Percentiles rank a stretch among this genome's conserved stretches.
Conservation (phyloP, 2,113 vertebrate genomes). For the Chaenocephalus aceratus region DNA sequence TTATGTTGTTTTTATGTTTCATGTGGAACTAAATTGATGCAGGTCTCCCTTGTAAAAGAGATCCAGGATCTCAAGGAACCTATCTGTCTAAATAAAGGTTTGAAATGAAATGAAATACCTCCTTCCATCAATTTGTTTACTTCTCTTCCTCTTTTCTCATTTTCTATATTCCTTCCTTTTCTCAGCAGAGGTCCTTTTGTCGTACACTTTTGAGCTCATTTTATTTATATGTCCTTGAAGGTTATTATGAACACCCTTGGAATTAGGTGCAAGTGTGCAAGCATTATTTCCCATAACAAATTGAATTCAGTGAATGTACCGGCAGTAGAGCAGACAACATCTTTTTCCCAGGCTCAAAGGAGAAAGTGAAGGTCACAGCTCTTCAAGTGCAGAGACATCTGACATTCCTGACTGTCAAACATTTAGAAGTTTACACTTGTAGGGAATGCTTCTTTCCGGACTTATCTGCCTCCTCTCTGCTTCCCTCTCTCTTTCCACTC, state of each 20-base stretch:
- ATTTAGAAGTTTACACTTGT: slow-evolving; percentile 22
- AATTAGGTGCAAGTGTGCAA: neutral
- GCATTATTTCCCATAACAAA: too few relatives aligned
- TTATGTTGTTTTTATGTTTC: too few relatives aligned
- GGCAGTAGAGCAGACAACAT: neutral
- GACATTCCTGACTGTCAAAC: slow-evolving; percentile 47
- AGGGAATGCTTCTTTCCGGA: slow-evolving; percentile 8
- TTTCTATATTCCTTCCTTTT: neutral
- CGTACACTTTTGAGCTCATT: neutral
- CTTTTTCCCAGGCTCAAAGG: neutral
- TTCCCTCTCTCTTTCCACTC: neutral
- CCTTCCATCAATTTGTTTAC: neutral
- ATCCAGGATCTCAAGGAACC: too few relatives aligned
- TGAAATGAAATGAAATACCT: too few relatives aligned
- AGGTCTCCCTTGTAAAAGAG: too few relatives aligned
- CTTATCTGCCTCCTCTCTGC: slow-evolving; percentile 10
- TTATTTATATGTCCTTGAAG: neutral
- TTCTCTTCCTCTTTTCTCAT: neutral
- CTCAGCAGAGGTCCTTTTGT: neutral
- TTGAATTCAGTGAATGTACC: neutral
- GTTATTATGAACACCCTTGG: neutral
- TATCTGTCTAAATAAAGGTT: too few relatives aligned
- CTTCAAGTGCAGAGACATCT: slow-evolving; percentile 14
- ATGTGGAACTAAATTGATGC: too few relatives aligned
- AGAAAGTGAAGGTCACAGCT: slow-evolving; percentile 36